Percentiles rank a stretch among this genome's conserved stretches.
Evolutionary conservation across 2,888 invertebrate genomes (phyloP).

Genomic region (Steinernema hermaphroditum): DNA sequence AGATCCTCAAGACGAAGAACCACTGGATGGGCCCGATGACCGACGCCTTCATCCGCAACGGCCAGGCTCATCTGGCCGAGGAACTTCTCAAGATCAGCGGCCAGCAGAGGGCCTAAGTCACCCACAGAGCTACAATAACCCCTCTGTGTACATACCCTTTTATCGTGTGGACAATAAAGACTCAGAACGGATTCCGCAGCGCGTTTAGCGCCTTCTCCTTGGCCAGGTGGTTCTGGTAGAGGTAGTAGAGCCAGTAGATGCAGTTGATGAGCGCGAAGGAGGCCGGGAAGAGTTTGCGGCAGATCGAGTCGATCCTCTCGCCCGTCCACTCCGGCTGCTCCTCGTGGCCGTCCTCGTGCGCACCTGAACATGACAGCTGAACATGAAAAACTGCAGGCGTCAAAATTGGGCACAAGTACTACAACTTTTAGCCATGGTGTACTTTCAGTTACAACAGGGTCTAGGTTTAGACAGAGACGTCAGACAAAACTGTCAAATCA

Average conservation of each 20-base stretch:
- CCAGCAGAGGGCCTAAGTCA: background rate
- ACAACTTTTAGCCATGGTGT: too few species aligned
- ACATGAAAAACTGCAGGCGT: too few species aligned
- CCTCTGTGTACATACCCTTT: slow-evolving; percentile 23
- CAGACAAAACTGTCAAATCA: too few species aligned
- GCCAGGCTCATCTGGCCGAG: slow-evolving; percentile 47
- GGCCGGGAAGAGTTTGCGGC: slow-evolving; percentile 58
- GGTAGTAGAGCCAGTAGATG: slow-evolving; percentile 62
- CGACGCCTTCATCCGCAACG: slow-evolving; percentile 60
- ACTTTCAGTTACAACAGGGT: too few species aligned
- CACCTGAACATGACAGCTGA: background rate
- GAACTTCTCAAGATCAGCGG: slow-evolving; percentile 36
- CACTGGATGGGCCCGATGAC: slow-evolving; percentile 61
- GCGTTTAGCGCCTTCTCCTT: slow-evolving; percentile 52
- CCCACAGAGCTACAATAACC: background rate
- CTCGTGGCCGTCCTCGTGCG: slow-evolving; percentile 44
- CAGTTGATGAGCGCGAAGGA: slow-evolving; percentile 57
- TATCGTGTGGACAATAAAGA: background rate
- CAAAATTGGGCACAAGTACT: too few species aligned
- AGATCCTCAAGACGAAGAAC: slow-evolving; percentile 60
- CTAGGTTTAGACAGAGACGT: too few species aligned
- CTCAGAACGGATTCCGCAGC: slow-evolving; percentile 16
- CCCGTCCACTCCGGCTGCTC: slow-evolving; percentile 58
- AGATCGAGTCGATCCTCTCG: slow-evolving; percentile 51
- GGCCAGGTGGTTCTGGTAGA: slow-evolving; percentile 53